These are phyloP conservation scores for Oscheius sp. DNA, from an alignment of 1,140 invertebrate species.

Conservation along the genomic window DNA sequence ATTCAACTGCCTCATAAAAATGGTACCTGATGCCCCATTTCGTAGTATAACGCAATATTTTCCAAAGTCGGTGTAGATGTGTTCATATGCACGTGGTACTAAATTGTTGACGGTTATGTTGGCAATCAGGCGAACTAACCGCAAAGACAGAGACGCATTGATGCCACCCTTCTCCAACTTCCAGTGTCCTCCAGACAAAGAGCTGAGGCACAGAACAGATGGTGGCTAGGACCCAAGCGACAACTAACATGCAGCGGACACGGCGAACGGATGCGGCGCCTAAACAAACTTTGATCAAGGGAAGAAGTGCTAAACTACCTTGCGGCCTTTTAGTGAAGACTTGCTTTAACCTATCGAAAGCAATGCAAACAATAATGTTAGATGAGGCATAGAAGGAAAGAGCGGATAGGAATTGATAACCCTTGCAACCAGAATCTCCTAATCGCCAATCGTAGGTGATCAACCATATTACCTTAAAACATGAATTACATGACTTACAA, in stretches of 20 bases:
- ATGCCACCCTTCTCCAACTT: constrained; percentile 37
- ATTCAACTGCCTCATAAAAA: too few relatives aligned
- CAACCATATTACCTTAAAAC: constrained; percentile 49
- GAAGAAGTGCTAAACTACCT: constrained; percentile 18
- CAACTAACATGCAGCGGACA: constrained; percentile 42
- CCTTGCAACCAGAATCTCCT: constrained; percentile 47
- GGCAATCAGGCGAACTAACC: neutral
- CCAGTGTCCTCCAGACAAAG: constrained; percentile 49
- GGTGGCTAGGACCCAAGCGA: constrained; percentile 47
- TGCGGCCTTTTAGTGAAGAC: constrained; percentile 52
- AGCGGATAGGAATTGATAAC: constrained; percentile 55
- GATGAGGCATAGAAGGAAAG: constrained; percentile 55
- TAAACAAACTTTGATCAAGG: constrained; percentile 1
- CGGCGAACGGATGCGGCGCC: constrained; percentile 44
- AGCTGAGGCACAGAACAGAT: constrained; percentile 52
- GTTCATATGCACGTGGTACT: neutral
- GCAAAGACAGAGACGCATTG: constrained; percentile 55
- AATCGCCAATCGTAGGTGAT: constrained; percentile 50
- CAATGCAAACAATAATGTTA: constrained; percentile 54
- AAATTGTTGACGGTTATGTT: neutral
- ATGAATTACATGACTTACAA: neutral
- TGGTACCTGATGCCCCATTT: constrained; percentile 39
- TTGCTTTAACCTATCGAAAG: constrained; percentile 51
- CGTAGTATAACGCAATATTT: constrained; percentile 42
- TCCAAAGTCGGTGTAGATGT: constrained; percentile 7